Evolutionary conservation across 2,797 vertebrate genomes (phyloP), one percentile per base, ranked within the genome.

Genomic region (Lepus townsendii): DNA sequence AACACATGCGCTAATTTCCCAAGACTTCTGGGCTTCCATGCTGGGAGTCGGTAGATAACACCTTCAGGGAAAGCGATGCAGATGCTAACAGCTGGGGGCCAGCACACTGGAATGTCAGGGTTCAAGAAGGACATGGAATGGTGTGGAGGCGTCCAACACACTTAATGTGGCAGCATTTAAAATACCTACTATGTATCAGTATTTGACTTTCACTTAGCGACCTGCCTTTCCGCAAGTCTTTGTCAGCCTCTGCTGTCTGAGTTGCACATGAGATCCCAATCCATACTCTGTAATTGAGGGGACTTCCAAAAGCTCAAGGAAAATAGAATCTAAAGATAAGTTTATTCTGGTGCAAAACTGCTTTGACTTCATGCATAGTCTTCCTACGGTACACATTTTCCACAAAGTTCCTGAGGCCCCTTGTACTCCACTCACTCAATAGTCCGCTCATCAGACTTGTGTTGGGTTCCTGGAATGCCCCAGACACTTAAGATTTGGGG

Each of bases 391-490:
- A 38, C 38, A 38, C 38, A 38, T 38, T 38, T 38, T 38, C 38
- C 38, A 38, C 38, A 38, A 38, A 38, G 38, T 38, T 38, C 38
- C 38, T 38, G 38, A 38, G 38, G 38, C 38, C 42, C 26, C n/a
- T 26, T 30, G 12, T 7, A 27, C 26, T 30, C 26, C 13, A 7
- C 16, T 78, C 14, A 54, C 26, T 68, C 30, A 16, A 3, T 19
- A 0, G 7, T 14, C 20, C 7, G 4, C n/a, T 79, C 62, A 12
- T 78, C 52, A n/a, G 1, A 26, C 2, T 2, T 47, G 3, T 4
- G 30, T 30, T 72, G 50, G 24, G 62, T 19, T 57, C 52, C 50
- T 30, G 50, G n/a, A 24, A 26, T 4, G 22, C 19, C 32, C 7
- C 32, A 35, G 71, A 20, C 16, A 13, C 20, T 57, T 42, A 16